Base-by-base conservation (phyloP, 1,140 invertebrate genomes). In the Drosophila ananassae region DNA sequence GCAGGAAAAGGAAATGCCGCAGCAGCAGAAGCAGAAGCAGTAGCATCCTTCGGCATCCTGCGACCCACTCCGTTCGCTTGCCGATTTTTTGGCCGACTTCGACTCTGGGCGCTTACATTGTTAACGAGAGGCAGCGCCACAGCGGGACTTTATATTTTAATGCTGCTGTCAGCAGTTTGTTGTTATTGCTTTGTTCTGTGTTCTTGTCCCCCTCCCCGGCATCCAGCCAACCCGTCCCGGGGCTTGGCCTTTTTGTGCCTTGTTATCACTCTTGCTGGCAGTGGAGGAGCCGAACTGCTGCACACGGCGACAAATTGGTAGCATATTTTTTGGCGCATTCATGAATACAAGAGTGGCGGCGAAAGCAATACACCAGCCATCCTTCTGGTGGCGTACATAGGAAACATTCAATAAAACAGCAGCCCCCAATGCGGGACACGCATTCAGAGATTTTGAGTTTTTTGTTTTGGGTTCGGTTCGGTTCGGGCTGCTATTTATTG, bases 231-330 rank as follows among this genome's bases (percentile, higher is more conserved):
- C 30, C 30, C 30, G 30, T 8, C 30, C 30, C 6, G 25, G 32
- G 32, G 32, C 7, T 10, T 13, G 9, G 9, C 21, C 24, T 30
- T 53, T 60, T 72, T 60, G 39, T 52, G 48, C 59, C 71, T 66
- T 55, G 67, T 69, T 69, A 69, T 69, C 63, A 69, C 67, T 69
- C 21, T 30, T 44, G 30, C n/a, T 47, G 10, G 9, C 1, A 22
- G 28, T 24, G 41, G 25, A 12, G 30, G 22, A 46, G n/a, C 44
- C 55, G 66, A 47, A 55, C 55, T 47, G 41, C 66, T 63, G 44
- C 44, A 76, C 84, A 89, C 83, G 83, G 83, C 79, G 83, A 89
- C 83, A 89, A 89, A 89, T 89, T 89, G 83, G 83, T 79, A 89
- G 79, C 83, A 89, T 89, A 89, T 89, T 89, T 89, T 89, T 89